Percentiles rank a stretch among this genome's conserved stretches.
phyloP scores from a whole-genome alignment of 2,113 vertebrate genomes.

The Miniopterus natalensis region DNA sequence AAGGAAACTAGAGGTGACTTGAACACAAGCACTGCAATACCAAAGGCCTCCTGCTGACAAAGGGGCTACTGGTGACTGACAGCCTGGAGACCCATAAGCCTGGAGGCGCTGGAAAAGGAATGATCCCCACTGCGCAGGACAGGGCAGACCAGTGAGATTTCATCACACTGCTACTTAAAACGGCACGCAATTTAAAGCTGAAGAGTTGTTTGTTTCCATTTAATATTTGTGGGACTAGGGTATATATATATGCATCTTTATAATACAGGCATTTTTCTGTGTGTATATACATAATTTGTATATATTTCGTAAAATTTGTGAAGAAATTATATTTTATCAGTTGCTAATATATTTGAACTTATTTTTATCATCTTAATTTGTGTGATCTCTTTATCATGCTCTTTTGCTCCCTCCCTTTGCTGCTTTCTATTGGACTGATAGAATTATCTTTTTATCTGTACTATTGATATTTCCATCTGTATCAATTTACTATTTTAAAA shows the following conservation, averaged over 20 bases:
- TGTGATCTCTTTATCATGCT: not conserved
- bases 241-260: not conserved
- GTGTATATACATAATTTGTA: not conserved
- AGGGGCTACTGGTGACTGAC: not conserved
- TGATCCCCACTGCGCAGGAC: accelerated
- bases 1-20: not conserved
- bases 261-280: not conserved
- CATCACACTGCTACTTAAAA: not conserved
- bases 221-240: not conserved
- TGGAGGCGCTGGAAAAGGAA: not conserved
- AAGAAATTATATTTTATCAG: not conserved
- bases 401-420: not conserved
- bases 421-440: not conserved
- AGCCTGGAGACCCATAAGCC: accelerated
- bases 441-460: not conserved
- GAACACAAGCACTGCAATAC: not conserved
- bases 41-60: accelerated
- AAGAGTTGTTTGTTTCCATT: not conserved
- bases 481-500: not conserved
- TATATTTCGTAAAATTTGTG: not conserved
- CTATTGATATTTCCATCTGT: not conserved
- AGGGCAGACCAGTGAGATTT: no score
- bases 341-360: slow-evolving; percentile 18
- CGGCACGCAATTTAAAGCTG: not conserved
- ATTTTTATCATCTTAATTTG: not conserved